Evolutionary conservation across 2,797 vertebrate genomes (phyloP), one percentile per base, ranked within the genome.

Genomic region (Cephalopachus bancanus): DNA sequence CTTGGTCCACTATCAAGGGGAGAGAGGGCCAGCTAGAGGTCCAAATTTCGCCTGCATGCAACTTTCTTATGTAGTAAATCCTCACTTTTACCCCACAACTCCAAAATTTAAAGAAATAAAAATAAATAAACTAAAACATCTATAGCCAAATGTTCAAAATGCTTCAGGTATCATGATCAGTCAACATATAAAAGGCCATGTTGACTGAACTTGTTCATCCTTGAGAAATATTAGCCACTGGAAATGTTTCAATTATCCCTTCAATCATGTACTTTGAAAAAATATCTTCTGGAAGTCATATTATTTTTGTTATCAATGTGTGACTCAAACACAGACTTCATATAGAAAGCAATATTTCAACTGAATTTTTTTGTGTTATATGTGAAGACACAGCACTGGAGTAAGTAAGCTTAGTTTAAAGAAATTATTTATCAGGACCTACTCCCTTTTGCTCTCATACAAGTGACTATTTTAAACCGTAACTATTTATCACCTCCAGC

Each of bases 401-500:
- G 24, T 24, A 83, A 79, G 44, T 10, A 93, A 87, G 62, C 24
- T 84, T 33, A 62, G 55, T 51, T 65, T 74, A 57, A 64, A 81
- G 72, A 75, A 78, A 64, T 20, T 7, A 5, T 67, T 90, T 16
- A 76, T 24, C 33, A 49, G n/a, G 26, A 71, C 10, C 44, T 51
- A 28, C 3, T 92, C 64, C 20, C 22, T 57, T 80, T 57, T 74
- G 53, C 15, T 75, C 62, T 26, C 62, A 62, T 49, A 67, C 30
- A 85, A 88, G 69, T 30, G 76, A 88, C 88, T 76, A 14, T 69
- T 95, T 91, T 71, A 86, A 84, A 84, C 22, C 53, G 37, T 37
- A 49, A 11, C 22, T 75, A 16, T 30, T 57, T 33, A 86, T 19
- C 1, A 8, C 74, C 65, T 84, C 53, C 20, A 71, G 53, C 30